Base-by-base conservation (phyloP, 2,113 vertebrate genomes). In the Craseonycteris thonglongyai region DNA sequence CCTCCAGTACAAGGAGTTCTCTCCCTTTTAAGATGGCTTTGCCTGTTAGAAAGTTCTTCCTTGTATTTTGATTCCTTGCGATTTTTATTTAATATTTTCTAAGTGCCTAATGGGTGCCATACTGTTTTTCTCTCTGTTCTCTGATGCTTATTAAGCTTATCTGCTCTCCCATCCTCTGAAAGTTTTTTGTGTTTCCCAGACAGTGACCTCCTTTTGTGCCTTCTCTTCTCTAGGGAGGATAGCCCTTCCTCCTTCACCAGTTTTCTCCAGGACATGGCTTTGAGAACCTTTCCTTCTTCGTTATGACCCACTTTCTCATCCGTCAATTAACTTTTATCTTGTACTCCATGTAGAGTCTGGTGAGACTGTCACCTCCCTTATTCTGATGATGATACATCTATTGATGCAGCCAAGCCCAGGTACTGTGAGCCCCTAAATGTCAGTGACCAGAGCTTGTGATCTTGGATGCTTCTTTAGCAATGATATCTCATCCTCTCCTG, bases 81-180 rank as follows among this genome's bases (percentile, higher is more conserved):
- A 87, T 83, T 83, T 83, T 83, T 54, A 87, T 72, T 91, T n/a
- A 51, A 49, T 72, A 10, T 54, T 92, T 93, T 86, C 69, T 47
- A 54, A 59, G 75, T 42, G 16, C 24, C 11, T 72, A 7, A 3
- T 54, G 28, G 38, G 21, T 45, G 63, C 66, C n/a, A 26, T 22
- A 35, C 28, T 81, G 59, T 35, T 76, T 86, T 72, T 35, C 45
- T 19, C 42, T 89, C 49, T 79, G 35, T 30, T 71, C 18, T 69
- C 28, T 61, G 79, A 59, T 4, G 40, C 24, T 86, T 33, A 30
- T 56, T 54, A 45, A 76, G 40, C 59, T 65, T 38, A 59, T 56
- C 16, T 40, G 69, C 22, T 79, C 16, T 28, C 51, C 26, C 38
- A 9, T 21, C 26, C 42, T 92, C 72, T 42, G 74, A 66, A 86